phyloP scores from a whole-genome alignment of 2,113 vertebrate genomes.

The Chascanopsetta lugubris region DNA sequence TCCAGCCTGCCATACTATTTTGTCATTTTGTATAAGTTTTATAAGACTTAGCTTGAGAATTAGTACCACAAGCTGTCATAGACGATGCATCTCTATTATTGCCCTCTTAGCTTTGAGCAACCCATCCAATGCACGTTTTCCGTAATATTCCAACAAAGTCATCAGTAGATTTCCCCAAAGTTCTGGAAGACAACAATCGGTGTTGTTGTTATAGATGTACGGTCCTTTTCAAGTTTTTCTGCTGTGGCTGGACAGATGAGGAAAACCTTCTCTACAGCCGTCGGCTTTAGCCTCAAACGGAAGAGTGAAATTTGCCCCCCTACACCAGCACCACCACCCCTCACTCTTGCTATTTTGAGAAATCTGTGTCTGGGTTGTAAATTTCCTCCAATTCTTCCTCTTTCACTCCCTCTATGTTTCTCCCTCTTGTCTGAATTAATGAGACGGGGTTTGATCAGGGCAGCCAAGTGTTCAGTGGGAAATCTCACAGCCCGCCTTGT shows the following conservation, averaged over 20 bases:
- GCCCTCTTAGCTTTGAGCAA: background rate
- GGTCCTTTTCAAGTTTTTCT: background rate
- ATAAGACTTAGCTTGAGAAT: background rate
- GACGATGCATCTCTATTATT: background rate
- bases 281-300: slow-evolving; percentile 62
- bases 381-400: slow-evolving; percentile 94
- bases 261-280: slow-evolving; percentile 15
- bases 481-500: slow-evolving; percentile 98
- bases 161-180: background rate
- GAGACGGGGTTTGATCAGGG: slow-evolving; percentile 99
- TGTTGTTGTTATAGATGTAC: background rate
- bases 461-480: slow-evolving; percentile 99
- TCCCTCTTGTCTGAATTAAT: slow-evolving; percentile 99
- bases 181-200: background rate
- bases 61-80: background rate
- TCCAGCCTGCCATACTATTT: background rate
- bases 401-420: slow-evolving; percentile 85
- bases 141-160: background rate
- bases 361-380: slow-evolving; percentile 95
- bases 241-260: slow-evolving; percentile 33
- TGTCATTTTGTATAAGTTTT: background rate
- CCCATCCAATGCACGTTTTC: background rate
- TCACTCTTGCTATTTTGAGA: slow-evolving; percentile 72
- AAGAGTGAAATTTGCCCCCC: slow-evolving; percentile 84
- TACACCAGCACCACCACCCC: slow-evolving; percentile 2